Percentiles rank a stretch among this genome's conserved stretches.
These are phyloP conservation scores for Ceratina calcarata DNA, from an alignment of 1,140 invertebrate genomes.

Conservation along the genomic window DNA sequence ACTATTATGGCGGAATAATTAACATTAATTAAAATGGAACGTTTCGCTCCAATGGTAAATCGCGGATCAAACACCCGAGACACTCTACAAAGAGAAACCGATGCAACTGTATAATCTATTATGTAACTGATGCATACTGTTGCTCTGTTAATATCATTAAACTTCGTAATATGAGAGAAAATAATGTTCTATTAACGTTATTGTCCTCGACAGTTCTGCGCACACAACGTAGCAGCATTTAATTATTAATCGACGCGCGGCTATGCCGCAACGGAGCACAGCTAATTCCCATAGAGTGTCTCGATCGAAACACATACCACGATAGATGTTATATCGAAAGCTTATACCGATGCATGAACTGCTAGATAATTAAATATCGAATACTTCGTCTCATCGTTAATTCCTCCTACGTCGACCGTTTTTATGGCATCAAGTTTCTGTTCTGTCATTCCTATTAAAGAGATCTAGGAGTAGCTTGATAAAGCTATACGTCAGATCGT, in stretches of 20 bases:
- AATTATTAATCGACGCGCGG: background rate
- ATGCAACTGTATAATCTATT: background rate
- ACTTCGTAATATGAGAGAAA: background rate
- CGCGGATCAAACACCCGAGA: background rate
- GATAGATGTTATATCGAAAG: constrained; percentile 13
- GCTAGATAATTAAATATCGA: constrained; percentile 17
- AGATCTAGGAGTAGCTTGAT: constrained; percentile 24
- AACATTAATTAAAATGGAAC: background rate
- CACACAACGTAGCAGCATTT: constrained; percentile 20
- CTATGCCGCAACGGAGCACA: constrained; percentile 28
- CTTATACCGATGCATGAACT: constrained; percentile 11
- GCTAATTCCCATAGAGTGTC: constrained; percentile 31
- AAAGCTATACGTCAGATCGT: background rate
- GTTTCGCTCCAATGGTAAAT: background rate
- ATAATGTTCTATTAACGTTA: constrained; percentile 24
- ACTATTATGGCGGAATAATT: background rate
- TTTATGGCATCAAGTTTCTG: background rate
- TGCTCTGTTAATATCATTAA: no score
- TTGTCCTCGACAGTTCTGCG: constrained; percentile 40
- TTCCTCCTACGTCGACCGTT: background rate
- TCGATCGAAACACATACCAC: constrained; percentile 15
- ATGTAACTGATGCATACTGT: background rate
- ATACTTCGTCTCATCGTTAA: constrained; percentile 2
- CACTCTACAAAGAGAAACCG: constrained; percentile 15
- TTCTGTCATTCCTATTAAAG: background rate